These are phyloP conservation scores for Manacus vitellinus DNA, from an alignment of 2,113 vertebrate species.

Conservation along the genomic window DNA sequence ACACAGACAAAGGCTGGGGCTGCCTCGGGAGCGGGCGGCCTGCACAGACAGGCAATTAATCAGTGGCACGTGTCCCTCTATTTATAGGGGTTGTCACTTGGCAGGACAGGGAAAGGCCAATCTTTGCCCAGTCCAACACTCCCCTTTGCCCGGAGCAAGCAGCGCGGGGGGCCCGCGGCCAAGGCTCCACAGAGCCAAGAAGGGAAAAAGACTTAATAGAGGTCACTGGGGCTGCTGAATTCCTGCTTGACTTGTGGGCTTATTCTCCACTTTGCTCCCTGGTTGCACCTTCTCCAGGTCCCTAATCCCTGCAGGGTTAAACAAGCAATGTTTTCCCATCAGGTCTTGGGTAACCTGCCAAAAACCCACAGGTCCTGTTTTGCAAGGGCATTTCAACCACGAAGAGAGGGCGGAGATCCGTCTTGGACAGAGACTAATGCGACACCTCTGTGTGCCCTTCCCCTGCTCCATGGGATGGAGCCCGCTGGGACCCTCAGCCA, in stretches of 20 bases:
- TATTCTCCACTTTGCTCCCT: neutral
- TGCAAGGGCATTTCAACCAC: neutral
- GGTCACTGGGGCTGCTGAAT: neutral
- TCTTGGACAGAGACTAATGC: rapidly evolving
- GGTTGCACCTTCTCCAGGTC: neutral
- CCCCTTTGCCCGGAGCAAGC: rapidly evolving
- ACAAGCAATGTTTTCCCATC: neutral
- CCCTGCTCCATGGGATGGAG: rapidly evolving
- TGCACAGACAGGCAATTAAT: neutral
- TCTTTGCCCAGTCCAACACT: neutral
- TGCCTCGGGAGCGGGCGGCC: neutral
- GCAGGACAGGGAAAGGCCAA: neutral
- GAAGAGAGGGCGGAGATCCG: neutral
- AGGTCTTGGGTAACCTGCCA: neutral
- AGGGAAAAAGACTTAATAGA: neutral
- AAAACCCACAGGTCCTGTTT: rapidly evolving
- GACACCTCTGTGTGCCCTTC: neutral
- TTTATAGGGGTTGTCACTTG: neutral
- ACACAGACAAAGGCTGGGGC: neutral
- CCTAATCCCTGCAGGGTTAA: neutral
- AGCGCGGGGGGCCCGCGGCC: rapidly evolving
- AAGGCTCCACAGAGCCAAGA: rapidly evolving
- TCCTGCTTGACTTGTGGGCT: neutral
- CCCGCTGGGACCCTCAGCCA: neutral
- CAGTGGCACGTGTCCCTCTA: neutral